Evolutionary conservation across 2,888 invertebrate genomes (phyloP), one percentile per base, ranked within the genome.

Genomic region (Trichacis sp.): DNA sequence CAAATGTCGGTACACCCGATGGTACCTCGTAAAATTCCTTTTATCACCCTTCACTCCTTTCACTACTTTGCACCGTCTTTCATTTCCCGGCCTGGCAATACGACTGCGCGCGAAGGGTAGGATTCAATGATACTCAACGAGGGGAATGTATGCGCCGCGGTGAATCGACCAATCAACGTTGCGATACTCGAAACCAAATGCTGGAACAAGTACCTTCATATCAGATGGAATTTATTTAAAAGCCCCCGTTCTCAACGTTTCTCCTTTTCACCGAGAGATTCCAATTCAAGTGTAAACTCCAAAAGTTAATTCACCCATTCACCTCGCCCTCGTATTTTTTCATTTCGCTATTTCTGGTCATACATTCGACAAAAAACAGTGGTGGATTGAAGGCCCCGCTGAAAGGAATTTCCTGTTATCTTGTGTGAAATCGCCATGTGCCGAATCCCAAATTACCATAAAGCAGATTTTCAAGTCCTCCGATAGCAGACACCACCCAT

Each of bases 81-180:
- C 67, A 59, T 67, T 63, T 46, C 38, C 43, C 45, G 24, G 46
- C n/a, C n/a, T n/a, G n/a, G n/a, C n/a, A 63, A 63, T 63, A 60
- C 63, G 60, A 67, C 63, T 67, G 55, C 55, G n/a, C n/a, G n/a
- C n/a, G n/a, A n/a, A 59, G 47, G 67, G 56, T 46, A 43, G 49
- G 11, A n/a, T 33, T 46, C 19, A 19, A 47, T 57, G 63, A 63
- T 54, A 57, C 59, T 66, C 49, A 29, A 36, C 33, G 33, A 46
- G 51, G 29, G 56, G 60, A 54, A 62, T 61, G 60, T 19, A 53
- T 42, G 14, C 48, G 50, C 40, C 45, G 60, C 67, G 63, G 63
- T 60, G 67, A 67, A 67, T 67, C 63, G 63, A 63, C 63, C 63
- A 67, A 67, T 67, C 67, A 67, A 59, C 63, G 45, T 42, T 38